Conservation (phyloP, 1,140 invertebrate genomes). For the Amphibalanus amphitrite region DNA sequence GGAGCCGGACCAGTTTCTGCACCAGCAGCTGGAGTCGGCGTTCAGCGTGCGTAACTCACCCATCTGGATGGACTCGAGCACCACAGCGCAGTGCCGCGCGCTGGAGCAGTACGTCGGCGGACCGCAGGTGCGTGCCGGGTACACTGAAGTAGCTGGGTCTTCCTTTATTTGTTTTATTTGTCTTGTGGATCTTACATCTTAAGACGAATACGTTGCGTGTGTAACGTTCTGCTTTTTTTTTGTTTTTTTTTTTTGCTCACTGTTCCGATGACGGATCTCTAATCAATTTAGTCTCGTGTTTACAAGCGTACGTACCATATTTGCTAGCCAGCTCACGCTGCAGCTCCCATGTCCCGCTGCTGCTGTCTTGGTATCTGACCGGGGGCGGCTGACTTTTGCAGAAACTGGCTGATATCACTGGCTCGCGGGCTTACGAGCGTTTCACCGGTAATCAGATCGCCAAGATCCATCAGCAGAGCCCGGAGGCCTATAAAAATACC, state of each 20-base stretch:
- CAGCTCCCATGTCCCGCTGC: too few species aligned
- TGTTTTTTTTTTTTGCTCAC: too few species aligned
- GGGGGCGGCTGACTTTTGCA: slow-evolving; percentile 23
- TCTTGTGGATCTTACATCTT: too few species aligned
- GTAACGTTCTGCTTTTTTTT: too few species aligned
- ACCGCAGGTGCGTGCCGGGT: slow-evolving; percentile 38
- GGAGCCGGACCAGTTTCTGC: slow-evolving; percentile 53
- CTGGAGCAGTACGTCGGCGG: slow-evolving; percentile 68
- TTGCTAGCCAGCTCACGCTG: too few species aligned
- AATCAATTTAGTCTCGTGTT: too few species aligned
- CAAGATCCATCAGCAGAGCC: slow-evolving; percentile 57
- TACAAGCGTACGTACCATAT: too few species aligned
- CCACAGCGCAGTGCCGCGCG: slow-evolving; percentile 52
- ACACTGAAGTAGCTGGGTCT: too few species aligned
- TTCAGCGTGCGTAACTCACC: slow-evolving; percentile 72
- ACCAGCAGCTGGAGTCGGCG: slow-evolving; percentile 53
- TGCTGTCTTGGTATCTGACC: too few species aligned
- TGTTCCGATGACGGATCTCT: too few species aligned
- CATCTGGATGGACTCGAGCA: slow-evolving; percentile 93
- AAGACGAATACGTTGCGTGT: too few species aligned
- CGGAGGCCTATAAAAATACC: slow-evolving; percentile 57
- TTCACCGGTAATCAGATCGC: slow-evolving; percentile 87
- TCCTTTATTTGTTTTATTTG: too few species aligned
- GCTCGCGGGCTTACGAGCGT: slow-evolving; percentile 79
- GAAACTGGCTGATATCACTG: slow-evolving; percentile 68